Evolutionary conservation across 2,888 invertebrate genomes (phyloP).

Genomic region (Eupithecia dodoneata): DNA sequence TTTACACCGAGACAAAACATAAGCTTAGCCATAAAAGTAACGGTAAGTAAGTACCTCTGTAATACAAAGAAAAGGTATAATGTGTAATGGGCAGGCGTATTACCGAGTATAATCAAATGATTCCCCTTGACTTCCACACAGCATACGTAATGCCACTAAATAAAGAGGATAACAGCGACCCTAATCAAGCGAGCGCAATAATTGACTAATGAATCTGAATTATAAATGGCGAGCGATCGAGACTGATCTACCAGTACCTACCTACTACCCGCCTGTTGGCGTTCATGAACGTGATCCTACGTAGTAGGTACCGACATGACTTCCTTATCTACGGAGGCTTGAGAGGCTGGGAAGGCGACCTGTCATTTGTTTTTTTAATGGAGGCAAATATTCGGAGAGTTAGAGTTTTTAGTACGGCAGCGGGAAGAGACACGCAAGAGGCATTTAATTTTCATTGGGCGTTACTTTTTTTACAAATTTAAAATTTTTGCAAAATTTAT

Average conservation of each 20-base stretch:
- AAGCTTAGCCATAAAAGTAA: background rate
- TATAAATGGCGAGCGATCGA: background rate
- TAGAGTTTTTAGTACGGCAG: background rate
- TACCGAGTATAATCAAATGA: background rate
- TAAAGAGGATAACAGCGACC: background rate
- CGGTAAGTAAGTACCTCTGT: background rate
- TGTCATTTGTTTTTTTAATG: background rate
- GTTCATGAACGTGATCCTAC: background rate
- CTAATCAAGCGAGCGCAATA: conserved; percentile 9
- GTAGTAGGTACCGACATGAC: background rate
- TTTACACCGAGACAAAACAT: background rate
- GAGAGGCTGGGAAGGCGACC: background rate
- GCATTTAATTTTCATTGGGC: background rate
- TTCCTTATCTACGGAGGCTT: background rate
- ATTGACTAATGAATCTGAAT: conserved; percentile 11
- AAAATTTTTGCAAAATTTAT: background rate
- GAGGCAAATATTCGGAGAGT: no score
- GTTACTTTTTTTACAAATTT: background rate
- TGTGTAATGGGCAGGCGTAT: background rate
- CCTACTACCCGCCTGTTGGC: background rate
- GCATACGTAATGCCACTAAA: conserved; percentile 1
- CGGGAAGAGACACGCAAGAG: background rate
- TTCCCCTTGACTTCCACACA: background rate
- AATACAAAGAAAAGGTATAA: background rate
- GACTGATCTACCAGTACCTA: background rate